Evolutionary conservation across 35 echinoderm and acorn worm species (phyloP).

Genomic region (Heliocidaris tuberculata): DNA sequence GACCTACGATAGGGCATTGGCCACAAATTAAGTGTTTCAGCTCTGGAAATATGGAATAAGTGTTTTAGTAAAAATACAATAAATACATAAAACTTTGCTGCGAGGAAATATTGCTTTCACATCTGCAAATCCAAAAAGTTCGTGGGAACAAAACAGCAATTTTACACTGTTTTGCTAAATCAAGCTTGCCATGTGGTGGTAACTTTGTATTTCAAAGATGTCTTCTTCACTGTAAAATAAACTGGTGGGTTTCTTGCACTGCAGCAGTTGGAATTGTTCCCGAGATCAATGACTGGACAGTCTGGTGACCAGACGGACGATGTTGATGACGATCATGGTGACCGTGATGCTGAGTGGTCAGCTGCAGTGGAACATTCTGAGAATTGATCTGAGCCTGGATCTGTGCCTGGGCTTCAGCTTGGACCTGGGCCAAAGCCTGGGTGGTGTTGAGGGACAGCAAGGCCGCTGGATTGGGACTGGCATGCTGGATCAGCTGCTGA

Average conservation of each 20-base stretch:
- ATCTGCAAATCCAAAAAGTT: too few species aligned
- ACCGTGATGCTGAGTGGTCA: conserved; percentile 10
- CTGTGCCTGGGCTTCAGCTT: conserved; percentile 16
- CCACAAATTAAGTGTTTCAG: too few species aligned
- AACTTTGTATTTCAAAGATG: background rate
- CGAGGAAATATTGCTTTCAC: too few species aligned
- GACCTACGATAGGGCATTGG: too few species aligned
- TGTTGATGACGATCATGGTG: background rate
- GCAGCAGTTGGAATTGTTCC: background rate
- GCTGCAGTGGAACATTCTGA: background rate
- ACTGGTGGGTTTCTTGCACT: conserved; percentile 4
- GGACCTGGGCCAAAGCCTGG: conserved; percentile 39
- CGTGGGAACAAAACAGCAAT: too few species aligned
- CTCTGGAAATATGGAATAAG: too few species aligned
- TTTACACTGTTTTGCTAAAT: too few species aligned
- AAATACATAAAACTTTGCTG: too few species aligned
- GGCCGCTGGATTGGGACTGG: background rate
- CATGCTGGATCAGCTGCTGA: background rate
- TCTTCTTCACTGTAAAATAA: background rate
- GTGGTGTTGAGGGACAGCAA: conserved; percentile 9
- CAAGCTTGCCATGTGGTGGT: background rate
- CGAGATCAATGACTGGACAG: background rate
- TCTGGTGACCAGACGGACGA: background rate
- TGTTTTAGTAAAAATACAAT: too few species aligned
- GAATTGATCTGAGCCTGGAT: conserved; percentile 41